Evolutionary conservation across 2,888 invertebrate species (phyloP).

Genomic region (Sphaerolaimus hirsutus): DNA sequence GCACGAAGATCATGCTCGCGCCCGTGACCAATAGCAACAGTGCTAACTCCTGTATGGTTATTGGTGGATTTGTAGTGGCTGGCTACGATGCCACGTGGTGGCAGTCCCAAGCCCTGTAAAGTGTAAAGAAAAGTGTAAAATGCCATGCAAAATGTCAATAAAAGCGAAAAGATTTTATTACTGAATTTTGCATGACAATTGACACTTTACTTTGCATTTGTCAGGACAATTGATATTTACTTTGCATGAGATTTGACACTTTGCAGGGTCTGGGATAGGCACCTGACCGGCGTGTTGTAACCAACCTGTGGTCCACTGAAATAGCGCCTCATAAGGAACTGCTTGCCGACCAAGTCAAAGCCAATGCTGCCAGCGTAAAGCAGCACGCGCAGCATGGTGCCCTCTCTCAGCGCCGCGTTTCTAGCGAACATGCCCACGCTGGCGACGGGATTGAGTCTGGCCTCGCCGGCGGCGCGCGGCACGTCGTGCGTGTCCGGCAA

Average conservation of each 20-base stretch:
- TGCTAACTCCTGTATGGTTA: not conserved
- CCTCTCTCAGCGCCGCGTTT: slow-evolving; percentile 12
- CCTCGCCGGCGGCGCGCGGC: slow-evolving; percentile 19
- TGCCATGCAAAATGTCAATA: too few relatives aligned
- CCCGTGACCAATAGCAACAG: not conserved
- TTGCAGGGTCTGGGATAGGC: too few relatives aligned
- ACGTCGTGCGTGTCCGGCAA: slow-evolving; percentile 23
- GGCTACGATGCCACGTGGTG: too few relatives aligned
- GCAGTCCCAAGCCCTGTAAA: too few relatives aligned
- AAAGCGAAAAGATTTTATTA: too few relatives aligned
- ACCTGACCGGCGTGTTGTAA: not conserved
- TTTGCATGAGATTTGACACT: too few relatives aligned
- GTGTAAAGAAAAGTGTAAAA: too few relatives aligned
- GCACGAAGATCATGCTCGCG: not conserved
- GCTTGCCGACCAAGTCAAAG: slow-evolving; percentile 23
- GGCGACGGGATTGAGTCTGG: slow-evolving; percentile 10
- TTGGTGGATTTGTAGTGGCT: too few relatives aligned
- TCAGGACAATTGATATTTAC: too few relatives aligned
- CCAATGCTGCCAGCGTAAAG: slow-evolving; percentile 21
- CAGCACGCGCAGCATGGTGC: slow-evolving; percentile 13
- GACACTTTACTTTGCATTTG: too few relatives aligned
- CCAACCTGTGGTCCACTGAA: slow-evolving; percentile 20
- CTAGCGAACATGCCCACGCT: not conserved
- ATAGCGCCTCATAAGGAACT: slow-evolving; percentile 21
- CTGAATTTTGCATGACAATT: too few relatives aligned